Conservation (phyloP, 2,888 invertebrate species). For the Autographa gamma region DNA sequence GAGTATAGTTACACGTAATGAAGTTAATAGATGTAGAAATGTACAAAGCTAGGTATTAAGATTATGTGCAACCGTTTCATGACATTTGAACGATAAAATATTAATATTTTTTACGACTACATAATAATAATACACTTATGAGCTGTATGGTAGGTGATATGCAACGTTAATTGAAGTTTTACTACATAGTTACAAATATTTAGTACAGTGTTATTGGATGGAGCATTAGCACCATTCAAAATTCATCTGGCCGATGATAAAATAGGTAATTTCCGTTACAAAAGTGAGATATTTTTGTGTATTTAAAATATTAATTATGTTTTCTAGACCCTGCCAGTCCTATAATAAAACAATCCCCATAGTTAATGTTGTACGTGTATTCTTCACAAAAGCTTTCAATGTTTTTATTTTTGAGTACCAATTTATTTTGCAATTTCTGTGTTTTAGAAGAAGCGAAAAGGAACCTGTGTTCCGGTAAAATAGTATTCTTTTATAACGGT, state of each 20-base stretch:
- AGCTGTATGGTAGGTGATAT: too few relatives aligned
- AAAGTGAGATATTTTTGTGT: not conserved
- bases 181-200: too few relatives aligned
- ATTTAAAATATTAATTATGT: not conserved
- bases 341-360: not conserved
- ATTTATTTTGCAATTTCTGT: not conserved
- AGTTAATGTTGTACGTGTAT: not conserved
- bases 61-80: too few relatives aligned
- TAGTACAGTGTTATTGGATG: not conserved
- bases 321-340: not conserved
- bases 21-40: too few relatives aligned
- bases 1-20: too few relatives aligned
- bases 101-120: too few relatives aligned
- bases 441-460: not conserved
- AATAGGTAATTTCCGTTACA: not conserved
- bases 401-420: not conserved
- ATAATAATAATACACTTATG: too few relatives aligned
- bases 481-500: conserved; percentile 37
- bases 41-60: too few relatives aligned
- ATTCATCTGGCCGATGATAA: not conserved
- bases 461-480: not conserved
- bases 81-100: too few relatives aligned
- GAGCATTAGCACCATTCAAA: not conserved
- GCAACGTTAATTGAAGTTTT: too few relatives aligned
- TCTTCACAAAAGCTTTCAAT: not conserved